phyloP scores from a whole-genome alignment of 2,113 vertebrate species.

The Zonotrichia leucophrys region DNA sequence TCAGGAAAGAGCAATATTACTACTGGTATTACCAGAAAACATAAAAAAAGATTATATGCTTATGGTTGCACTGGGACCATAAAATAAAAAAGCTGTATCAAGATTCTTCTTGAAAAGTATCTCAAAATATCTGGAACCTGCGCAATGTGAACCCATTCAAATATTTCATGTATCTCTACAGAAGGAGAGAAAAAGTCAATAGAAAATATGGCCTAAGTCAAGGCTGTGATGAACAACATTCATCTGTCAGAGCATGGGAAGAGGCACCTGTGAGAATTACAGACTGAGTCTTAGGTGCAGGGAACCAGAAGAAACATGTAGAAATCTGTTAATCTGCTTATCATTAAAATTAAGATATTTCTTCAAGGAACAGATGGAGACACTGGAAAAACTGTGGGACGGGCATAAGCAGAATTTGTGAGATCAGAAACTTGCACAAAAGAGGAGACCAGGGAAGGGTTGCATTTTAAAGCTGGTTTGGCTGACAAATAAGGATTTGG shows the following conservation, averaged over 20 bases:
- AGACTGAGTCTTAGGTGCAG: not conserved
- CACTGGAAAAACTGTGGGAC: not conserved
- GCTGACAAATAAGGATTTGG: not conserved
- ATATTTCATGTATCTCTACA: not conserved
- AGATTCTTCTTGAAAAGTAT: not conserved
- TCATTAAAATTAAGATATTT: not conserved
- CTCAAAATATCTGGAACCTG: slow-evolving; percentile 8
- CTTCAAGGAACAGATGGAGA: not conserved
- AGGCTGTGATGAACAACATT: not conserved
- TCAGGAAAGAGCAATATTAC: not conserved
- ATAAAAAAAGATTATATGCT: not conserved
- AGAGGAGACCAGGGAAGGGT: not conserved
- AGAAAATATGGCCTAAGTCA: not conserved
- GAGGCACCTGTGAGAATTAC: not conserved
- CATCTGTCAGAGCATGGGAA: not conserved
- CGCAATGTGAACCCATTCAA: not conserved
- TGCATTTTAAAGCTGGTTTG: not conserved
- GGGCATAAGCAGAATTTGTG: not conserved
- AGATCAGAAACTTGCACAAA: not conserved
- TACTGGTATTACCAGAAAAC: not conserved
- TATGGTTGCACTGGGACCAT: not conserved
- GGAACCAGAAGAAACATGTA: not conserved
- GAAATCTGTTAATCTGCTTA: not conserved
- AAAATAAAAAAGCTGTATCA: not conserved
- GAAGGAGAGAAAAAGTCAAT: not conserved